Base-by-base conservation (phyloP, 2,113 vertebrate genomes). In the Reinhardtius hippoglossoides region DNA sequence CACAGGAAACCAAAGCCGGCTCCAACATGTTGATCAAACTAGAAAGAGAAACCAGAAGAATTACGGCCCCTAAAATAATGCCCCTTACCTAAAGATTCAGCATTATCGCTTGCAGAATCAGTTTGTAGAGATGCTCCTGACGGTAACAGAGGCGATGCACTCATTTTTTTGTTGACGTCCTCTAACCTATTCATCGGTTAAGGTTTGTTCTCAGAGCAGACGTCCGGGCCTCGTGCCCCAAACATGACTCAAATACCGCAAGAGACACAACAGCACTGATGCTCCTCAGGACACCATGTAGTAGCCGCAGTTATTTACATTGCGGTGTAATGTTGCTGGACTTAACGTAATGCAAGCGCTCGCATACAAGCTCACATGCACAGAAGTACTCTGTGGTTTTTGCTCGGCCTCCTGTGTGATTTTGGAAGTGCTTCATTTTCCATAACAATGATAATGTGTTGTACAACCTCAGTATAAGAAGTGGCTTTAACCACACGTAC, bases 181-280 rank as follows among this genome's bases (percentile, higher is more conserved):
- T 42, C 58, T 70, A 54, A 61, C 79, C 83, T 74, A 77, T 89
- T 88, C 70, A 82, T 88, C 82, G 86, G 85, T 82, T 77, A 65
- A 72, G 64, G 68, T 66, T 87, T 86, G 65, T 81, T 77, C 85
- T 82, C 78, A 85, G 81, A 87, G 79, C 81, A 76, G 83, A 86
- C 86, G 87, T 92, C 83, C 86, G 87, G 46, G 87, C 76, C 81
- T 78, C 55, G 55, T 83, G 83, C 83, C 66, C 75, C 65, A 31
- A 60, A 54, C 70, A 82, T 87, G 79, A 85, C 78, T 86, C 84
- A 83, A 82, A 76, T 76, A 35, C 78, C 16, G 16, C 44, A 24
- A 88, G 76, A 81, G 85, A 78, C 71, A 81, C 58, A 20, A 72
- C 66, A 31, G 79, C 74, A 59, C 68, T 3, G 74, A 55, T 0